Base-by-base conservation (phyloP, 2,797 vertebrate species). In the Benthosema pterotum region DNA sequence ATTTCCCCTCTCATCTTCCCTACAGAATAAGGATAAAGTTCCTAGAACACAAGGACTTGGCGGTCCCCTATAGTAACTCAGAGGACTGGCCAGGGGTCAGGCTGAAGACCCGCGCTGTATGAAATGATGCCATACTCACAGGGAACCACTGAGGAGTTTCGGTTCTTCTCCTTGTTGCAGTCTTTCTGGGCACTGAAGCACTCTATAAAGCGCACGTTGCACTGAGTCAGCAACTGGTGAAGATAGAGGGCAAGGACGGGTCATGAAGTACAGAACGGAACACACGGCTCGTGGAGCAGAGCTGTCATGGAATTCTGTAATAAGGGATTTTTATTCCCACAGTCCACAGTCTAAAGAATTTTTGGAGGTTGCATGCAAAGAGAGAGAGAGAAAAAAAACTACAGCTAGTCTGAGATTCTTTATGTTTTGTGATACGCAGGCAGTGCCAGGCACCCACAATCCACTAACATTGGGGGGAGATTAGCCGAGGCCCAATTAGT, bases 91-190 rank as follows among this genome's bases (percentile, higher is more conserved):
- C 8, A 32, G 28, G 28, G 28, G 28, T 32, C 5, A 2, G 8
- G 25, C 7, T 7, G 28, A 32, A 32, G 28, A 32, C 28, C 28
- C 28, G 49, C 5, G 28, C 62, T 60, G 62, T 12, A 25, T 60
- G 63, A 68, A 63, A 42, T 61, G 64, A 75, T 42, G 19, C 32
- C 32, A 58, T 52, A 90, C 96, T 96, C 93, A 99, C 98, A 95
- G 14, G 97, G 97, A 87, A 99, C 96, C 11, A 99, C 97, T 1
- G 96, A 98, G 82, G 98, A 99, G 84, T 97, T 99, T 80, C 97
- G 95, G 92, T 99, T 99, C 92, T 99, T 99, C 80, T 97, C 96
- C 92, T 99, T 99, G 95, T 99, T 99, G 88, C 95, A 97, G 81
- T 99, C 96, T 85, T 99, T 99, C 90, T 98, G 95, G 72, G 97